A percentile compares a stretch with the other conserved stretches of the same genome.
phyloP scores from a whole-genome alignment of 2,797 vertebrate genomes.

The Lerista edwardsae region DNA sequence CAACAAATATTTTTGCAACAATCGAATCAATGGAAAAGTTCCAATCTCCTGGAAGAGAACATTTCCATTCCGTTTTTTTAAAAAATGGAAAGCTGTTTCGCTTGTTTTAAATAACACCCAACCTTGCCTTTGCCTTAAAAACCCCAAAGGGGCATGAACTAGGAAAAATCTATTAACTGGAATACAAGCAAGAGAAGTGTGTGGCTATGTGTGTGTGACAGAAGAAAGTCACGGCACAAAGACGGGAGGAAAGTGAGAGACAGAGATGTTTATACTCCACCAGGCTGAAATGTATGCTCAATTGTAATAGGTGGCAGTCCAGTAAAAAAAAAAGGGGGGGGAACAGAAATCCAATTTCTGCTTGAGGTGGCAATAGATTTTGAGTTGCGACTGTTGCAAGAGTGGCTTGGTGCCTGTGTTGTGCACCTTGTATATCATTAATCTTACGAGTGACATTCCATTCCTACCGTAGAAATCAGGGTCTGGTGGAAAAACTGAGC shows the following conservation, averaged over 20 bases:
- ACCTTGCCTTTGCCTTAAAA: background rate
- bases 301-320: constrained; percentile 23
- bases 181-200: constrained; percentile 42
- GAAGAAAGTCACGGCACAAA: constrained; percentile 3
- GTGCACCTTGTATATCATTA: background rate
- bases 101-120: constrained; percentile 47
- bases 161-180: constrained; percentile 33
- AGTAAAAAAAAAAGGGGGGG: constrained; percentile 18
- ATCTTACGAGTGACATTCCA: constrained; percentile 25
- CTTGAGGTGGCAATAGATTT: constrained; percentile 19
- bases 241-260: background rate
- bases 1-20: constrained; percentile 36
- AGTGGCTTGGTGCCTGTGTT: background rate
- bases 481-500: constrained; percentile 13
- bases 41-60: constrained; percentile 18
- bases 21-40: constrained; percentile 42
- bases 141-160: constrained; percentile 21
- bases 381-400: constrained; percentile 16
- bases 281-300: background rate
- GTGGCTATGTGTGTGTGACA: constrained; percentile 11
- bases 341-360: constrained; percentile 44
- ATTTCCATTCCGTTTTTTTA: constrained; percentile 30
- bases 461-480: constrained; percentile 33
- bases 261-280: constrained; percentile 33
- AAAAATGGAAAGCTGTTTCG: constrained; percentile 49